phyloP scores from a whole-genome alignment of 2,797 vertebrate species.

The Oryzias dopingdopingensis region DNA sequence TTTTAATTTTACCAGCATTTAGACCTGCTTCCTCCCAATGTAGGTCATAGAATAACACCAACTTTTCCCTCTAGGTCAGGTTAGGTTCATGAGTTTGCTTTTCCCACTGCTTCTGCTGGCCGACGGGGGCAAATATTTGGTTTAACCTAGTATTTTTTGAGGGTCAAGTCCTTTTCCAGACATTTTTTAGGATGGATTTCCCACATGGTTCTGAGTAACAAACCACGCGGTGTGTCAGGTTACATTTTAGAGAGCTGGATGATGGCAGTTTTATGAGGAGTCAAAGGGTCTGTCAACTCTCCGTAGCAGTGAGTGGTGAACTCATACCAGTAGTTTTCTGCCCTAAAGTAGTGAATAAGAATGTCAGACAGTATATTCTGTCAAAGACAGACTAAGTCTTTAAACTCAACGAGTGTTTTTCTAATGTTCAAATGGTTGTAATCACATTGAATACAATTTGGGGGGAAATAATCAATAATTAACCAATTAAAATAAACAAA shows the following conservation, averaged over 20 bases:
- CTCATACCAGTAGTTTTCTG: neutral
- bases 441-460: too few relatives aligned
- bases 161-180: neutral
- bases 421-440: too few relatives aligned
- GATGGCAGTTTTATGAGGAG: slow-evolving; percentile 1
- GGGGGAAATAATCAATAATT: too few relatives aligned
- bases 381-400: too few relatives aligned
- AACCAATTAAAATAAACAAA: too few relatives aligned
- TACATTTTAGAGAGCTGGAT: neutral
- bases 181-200: neutral
- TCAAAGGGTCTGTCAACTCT: neutral
- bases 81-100: neutral
- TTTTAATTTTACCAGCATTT: too few relatives aligned
- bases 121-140: too few relatives aligned
- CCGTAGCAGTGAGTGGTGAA: neutral
- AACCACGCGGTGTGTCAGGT: slow-evolving; percentile 1
- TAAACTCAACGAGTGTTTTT: too few relatives aligned
- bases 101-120: neutral
- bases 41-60: neutral
- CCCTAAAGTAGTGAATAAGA: too few relatives aligned
- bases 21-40: too few relatives aligned
- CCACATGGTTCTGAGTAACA: slow-evolving; percentile 2
- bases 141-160: neutral
- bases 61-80: neutral
- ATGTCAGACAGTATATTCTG: too few relatives aligned